Base-by-base conservation (phyloP, 2,113 vertebrate species). In the Scortum barcoo region DNA sequence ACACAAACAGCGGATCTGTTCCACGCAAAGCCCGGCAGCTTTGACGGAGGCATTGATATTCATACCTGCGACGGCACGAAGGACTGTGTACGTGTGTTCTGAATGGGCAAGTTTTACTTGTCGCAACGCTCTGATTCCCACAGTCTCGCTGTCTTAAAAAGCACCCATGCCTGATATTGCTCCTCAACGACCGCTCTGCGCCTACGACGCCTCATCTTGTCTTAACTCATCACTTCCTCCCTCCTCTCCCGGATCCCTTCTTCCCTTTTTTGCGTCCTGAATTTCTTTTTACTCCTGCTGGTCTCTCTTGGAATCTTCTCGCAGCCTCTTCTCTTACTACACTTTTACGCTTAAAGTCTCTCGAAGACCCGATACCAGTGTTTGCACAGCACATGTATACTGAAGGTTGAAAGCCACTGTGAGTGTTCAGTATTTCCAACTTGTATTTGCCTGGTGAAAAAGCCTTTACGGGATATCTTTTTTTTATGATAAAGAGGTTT, bases 161-260 rank as follows among this genome's bases (percentile, higher is more conserved):
- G 78, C 85, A 88, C 46, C 62, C 90, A 88, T 78, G 85, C 83
- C 71, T 86, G 84, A 85, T 86, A 88, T 88, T 88, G 30, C 48
- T 76, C 60, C 60, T 75, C 40, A 67, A 63, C 66, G 77, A 50
- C 74, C 63, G 17, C 33, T 54, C 72, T 7, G 19, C 19, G 61
- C 54, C 74, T 53, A n/a, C 40, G 33, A 38, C 16, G 3, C 42
- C 24, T 61, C 57, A 22, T 76, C 40, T 63, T 26, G 14, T 28
- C n/a, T 1, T 2, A 53, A 19, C 14, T 38, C 26, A 50, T 50
- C 36, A 3, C 26, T 8, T 60, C 33, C 28, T 36, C 53, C 30
- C 20, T 61, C 50, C 33, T 66, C 65, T 22, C 17, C n/a, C 40
- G 20, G 5, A 28, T 60, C 61, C 28, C 30, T 28, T 26, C 28